phyloP scores from a whole-genome alignment of 2,797 vertebrate genomes.

The Myotis planiceps region DNA sequence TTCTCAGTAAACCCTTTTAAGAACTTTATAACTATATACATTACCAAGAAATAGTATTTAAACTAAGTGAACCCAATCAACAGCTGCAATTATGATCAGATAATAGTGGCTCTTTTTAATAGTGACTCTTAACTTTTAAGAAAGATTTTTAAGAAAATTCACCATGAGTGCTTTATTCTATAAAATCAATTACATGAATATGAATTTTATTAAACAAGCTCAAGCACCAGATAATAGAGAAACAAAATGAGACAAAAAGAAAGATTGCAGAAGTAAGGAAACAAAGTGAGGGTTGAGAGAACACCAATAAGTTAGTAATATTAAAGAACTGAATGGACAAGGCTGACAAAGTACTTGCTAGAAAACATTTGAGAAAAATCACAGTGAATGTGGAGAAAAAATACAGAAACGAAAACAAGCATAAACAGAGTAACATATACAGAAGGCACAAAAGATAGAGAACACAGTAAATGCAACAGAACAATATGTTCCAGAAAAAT shows the following conservation, averaged over 20 bases:
- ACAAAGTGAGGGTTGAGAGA: neutral
- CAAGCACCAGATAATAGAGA: neutral
- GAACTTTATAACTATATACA: neutral
- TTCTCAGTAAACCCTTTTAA: neutral
- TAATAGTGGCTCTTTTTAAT: neutral
- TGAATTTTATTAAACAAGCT: constrained; percentile 18
- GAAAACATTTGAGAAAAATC: constrained; percentile 43
- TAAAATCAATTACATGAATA: neutral
- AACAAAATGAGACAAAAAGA: neutral
- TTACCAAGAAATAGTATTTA: neutral
- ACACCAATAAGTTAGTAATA: neutral
- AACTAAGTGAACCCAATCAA: neutral
- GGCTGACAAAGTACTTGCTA: neutral
- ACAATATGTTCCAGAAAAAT: neutral
- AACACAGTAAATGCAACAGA: neutral
- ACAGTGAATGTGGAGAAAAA: neutral
- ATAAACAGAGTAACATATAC: neutral
- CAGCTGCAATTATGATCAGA: neutral
- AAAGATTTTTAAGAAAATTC: neutral
- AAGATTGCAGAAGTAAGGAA: neutral
- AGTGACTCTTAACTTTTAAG: neutral
- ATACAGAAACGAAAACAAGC: neutral
- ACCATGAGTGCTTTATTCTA: neutral
- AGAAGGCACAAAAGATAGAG: neutral
- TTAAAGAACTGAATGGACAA: neutral